Base-by-base conservation (phyloP, 2,797 vertebrate species). In the Lagodon rhomboides region DNA sequence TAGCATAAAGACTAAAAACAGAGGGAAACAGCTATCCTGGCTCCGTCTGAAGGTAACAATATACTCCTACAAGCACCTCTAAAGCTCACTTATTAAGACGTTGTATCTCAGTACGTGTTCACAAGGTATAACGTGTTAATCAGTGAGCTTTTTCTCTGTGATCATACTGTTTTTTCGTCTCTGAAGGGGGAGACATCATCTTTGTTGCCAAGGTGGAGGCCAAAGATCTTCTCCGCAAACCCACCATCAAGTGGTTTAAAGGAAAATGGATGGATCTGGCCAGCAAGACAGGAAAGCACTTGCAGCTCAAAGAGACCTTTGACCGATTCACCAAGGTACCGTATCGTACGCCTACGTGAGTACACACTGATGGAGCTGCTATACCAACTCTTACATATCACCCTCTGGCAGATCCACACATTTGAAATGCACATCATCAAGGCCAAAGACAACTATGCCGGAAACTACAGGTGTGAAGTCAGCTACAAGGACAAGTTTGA, bases 221-320 rank as follows among this genome's bases (percentile, higher is more conserved):
- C 68, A 98, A 99, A 95, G 98, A 99, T 87, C 96, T 99, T 72
- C 97, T 99, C 49, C 96, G 98, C 50, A 99, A 99, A 90, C 98
- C 98, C 54, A 95, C 96, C 0, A 56, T 98, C 56, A 99, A 99
- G 77, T 99, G 98, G 98, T 97, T 99, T 79, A 99, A 99, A 92
- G 98, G 98, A 8, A 99, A 99, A 94, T 99, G 98, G 98, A 98
- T 99, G 98, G 98, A 99, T 80, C 92, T 99, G 79, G 98, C 98
- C 83, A 99, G 98, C 93, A 99, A 99, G 94, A 99, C 97, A 0
- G 98, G 98, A 54, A 99, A 99, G 78, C 98, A 99, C 77, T 91
- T 99, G 15, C 98, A 99, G 89, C 95, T 99, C 63, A 99, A 99
- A 87, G 98, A 99, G 83, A 98, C 95, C 56, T 99, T 99, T 44